A percentile compares a stretch with the other conserved stretches of the same genome.
phyloP scores from a whole-genome alignment of 2,113 vertebrate species.

The Glareola pratincola region DNA sequence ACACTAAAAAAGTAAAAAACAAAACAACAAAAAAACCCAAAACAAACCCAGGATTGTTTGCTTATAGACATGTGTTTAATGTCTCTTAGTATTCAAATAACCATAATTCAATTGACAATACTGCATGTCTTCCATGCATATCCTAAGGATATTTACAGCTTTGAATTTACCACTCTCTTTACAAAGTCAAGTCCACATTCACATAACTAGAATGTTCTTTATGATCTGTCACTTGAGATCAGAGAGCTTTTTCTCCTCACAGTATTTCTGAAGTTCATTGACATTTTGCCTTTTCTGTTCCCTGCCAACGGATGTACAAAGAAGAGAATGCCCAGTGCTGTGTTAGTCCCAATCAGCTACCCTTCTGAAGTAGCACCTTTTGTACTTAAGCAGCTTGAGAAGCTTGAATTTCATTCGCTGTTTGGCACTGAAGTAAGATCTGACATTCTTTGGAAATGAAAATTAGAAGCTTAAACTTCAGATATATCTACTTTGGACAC shows the following conservation, averaged over 20 bases:
- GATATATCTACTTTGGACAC: not conserved
- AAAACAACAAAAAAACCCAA: not conserved
- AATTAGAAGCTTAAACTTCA: not conserved
- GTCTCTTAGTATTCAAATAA: not conserved
- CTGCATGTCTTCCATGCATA: not conserved
- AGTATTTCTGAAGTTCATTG: not conserved
- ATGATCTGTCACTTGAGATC: not conserved
- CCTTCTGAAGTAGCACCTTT: not conserved
- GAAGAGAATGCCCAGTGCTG: not conserved
- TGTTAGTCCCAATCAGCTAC: not conserved
- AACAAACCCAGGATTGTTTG: not conserved
- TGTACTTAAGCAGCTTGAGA: not conserved
- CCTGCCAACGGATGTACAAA: not conserved
- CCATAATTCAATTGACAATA: not conserved
- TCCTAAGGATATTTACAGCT: not conserved
- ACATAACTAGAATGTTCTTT: not conserved
- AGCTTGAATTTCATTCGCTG: not conserved
- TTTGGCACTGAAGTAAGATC: not conserved
- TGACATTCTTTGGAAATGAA: not conserved
- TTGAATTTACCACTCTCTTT: not conserved
- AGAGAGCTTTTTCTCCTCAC: not conserved
- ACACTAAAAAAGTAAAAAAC: not conserved
- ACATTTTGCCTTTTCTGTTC: not conserved
- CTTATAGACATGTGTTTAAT: not conserved
- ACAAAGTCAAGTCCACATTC: not conserved